Conservation (phyloP, 2,113 vertebrate genomes). For the Catharus bicknelli region DNA sequence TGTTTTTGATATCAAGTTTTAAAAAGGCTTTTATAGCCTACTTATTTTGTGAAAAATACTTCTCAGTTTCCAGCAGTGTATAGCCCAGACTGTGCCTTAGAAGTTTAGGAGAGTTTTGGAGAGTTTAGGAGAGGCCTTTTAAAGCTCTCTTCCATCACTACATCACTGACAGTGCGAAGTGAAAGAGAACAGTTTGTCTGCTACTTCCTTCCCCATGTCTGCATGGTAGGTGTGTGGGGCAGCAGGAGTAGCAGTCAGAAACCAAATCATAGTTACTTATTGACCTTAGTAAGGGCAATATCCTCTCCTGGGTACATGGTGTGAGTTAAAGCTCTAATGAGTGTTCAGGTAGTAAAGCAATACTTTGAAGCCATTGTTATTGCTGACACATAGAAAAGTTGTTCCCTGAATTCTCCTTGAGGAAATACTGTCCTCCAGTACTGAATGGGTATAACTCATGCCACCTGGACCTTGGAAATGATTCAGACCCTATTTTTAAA, state of each 20-base stretch:
- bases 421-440: neutral
- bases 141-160: neutral
- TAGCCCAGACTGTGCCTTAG: neutral
- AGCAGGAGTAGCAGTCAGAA: neutral
- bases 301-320: neutral
- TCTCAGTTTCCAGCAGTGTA: neutral
- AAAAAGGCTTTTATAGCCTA: neutral
- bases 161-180: neutral
- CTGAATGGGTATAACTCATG: neutral
- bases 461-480: neutral
- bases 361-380: neutral
- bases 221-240: fast-evolving
- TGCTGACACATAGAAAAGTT: neutral
- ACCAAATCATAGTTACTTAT: neutral
- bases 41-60: neutral
- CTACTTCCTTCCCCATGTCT: neutral
- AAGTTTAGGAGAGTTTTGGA: neutral
- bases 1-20: neutral
- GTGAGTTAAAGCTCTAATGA: neutral
- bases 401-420: neutral
- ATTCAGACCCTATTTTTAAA: neutral
- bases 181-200: neutral
- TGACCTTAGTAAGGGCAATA: neutral
- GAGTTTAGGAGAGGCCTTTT: neutral
- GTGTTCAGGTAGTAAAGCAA: neutral